These are phyloP conservation scores for Eugnorisma glareosa DNA, from an alignment of 2,888 invertebrate species.

Conservation along the genomic window DNA sequence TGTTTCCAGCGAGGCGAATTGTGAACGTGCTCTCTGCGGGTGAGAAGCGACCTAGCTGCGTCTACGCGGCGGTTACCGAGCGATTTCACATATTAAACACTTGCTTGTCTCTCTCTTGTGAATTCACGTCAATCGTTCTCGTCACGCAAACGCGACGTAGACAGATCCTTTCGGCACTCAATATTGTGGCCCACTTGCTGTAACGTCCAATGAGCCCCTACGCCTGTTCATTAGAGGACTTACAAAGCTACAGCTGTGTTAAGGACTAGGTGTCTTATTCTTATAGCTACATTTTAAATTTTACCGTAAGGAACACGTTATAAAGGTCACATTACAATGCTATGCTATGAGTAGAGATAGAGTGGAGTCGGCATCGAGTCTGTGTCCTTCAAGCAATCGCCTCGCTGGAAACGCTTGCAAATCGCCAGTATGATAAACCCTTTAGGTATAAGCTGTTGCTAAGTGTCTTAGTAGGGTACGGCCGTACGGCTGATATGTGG, in stretches of 20 bases:
- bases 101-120: background rate
- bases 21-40: background rate
- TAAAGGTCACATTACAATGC: background rate
- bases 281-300: background rate
- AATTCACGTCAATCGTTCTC: background rate
- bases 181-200: background rate
- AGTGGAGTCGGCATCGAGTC: background rate
- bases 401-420: background rate
- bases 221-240: background rate
- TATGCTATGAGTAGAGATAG: background rate
- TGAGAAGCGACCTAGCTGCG: background rate
- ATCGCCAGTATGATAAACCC: background rate
- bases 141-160: background rate
- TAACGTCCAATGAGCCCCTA: background rate
- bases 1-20: background rate
- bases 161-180: background rate
- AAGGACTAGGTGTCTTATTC: background rate
- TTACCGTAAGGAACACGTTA: background rate
- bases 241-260: background rate
- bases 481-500: constrained; percentile 31
- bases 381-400: background rate
- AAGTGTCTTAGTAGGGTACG: constrained; percentile 36
- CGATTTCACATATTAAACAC: background rate
- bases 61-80: background rate
- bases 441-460: constrained; percentile 23